Conservation (phyloP, 2,113 vertebrate genomes). For the Pipra filicauda region DNA sequence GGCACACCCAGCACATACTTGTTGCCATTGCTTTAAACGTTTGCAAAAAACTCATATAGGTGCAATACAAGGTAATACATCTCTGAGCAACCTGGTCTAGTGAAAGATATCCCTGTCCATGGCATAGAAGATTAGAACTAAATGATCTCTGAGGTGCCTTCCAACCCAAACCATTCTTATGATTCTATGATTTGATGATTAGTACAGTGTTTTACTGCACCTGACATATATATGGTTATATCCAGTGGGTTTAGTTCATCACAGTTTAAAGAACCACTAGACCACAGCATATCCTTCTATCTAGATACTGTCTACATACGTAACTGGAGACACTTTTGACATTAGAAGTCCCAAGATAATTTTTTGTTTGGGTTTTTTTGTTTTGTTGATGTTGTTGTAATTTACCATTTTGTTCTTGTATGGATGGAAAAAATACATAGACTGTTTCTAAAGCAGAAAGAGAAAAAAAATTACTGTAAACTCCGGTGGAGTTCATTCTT, state of each 20-base stretch:
- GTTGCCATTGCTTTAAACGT: background rate
- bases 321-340: background rate
- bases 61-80: background rate
- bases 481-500: background rate
- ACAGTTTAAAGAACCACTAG: background rate
- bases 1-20: background rate
- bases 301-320: background rate
- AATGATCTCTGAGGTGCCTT: background rate
- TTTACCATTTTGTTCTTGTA: background rate
- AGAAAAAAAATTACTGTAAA: background rate
- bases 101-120: background rate
- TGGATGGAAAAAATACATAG: background rate
- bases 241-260: background rate
- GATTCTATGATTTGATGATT: background rate
- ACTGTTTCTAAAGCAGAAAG: background rate
- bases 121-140: background rate
- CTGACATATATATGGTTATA: background rate
- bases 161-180: background rate
- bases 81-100: background rate
- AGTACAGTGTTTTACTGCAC: background rate
- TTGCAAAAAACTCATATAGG: background rate
- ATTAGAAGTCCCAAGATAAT: background rate
- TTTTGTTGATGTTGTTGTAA: background rate
- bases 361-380: background rate
- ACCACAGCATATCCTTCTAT: background rate